Evolutionary conservation across 2,888 invertebrate genomes (phyloP).

Genomic region (Cordylochernes scorpioides): DNA sequence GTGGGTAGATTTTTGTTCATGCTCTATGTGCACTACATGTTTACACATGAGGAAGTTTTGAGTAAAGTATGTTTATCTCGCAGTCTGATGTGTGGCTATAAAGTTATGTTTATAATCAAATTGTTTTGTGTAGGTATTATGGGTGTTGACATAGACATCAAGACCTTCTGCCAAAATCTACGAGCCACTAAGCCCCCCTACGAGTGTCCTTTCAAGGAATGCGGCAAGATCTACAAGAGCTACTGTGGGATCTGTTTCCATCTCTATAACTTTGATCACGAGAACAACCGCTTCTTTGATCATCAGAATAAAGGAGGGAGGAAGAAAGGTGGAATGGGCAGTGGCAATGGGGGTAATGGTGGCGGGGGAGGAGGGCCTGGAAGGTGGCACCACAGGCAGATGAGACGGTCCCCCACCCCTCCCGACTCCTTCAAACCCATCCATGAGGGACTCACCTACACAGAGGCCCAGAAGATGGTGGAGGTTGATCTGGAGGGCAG

Average conservation of each 20-base stretch:
- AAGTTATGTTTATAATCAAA: too few species aligned
- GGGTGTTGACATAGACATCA: slow-evolving; percentile 60
- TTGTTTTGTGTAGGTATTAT: too few species aligned
- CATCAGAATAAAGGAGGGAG: too few species aligned
- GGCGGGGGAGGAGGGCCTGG: slow-evolving; percentile 4
- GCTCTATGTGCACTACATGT: too few species aligned
- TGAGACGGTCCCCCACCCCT: slow-evolving; percentile 20
- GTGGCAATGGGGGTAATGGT: neutral
- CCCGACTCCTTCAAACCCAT: slow-evolving; percentile 19
- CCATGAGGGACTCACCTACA: slow-evolving; percentile 46
- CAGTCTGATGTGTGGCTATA: too few species aligned
- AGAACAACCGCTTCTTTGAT: too few species aligned
- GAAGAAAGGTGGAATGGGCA: too few species aligned
- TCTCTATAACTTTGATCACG: slow-evolving; percentile 55
- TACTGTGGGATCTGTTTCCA: slow-evolving; percentile 62
- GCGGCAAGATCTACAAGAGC: slow-evolving; percentile 59
- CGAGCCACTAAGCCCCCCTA: slow-evolving; percentile 57
- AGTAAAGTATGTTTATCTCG: too few species aligned
- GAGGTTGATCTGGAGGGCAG: slow-evolving; percentile 62
- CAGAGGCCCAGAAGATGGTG: slow-evolving; percentile 55
- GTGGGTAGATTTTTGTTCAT: too few species aligned
- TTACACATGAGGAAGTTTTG: too few species aligned
- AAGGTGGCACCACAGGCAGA: slow-evolving; percentile 19
- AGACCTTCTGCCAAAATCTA: slow-evolving; percentile 56
- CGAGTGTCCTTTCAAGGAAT: slow-evolving; percentile 55